Conservation (phyloP, 1,140 invertebrate genomes). For the Sipha flava region DNA sequence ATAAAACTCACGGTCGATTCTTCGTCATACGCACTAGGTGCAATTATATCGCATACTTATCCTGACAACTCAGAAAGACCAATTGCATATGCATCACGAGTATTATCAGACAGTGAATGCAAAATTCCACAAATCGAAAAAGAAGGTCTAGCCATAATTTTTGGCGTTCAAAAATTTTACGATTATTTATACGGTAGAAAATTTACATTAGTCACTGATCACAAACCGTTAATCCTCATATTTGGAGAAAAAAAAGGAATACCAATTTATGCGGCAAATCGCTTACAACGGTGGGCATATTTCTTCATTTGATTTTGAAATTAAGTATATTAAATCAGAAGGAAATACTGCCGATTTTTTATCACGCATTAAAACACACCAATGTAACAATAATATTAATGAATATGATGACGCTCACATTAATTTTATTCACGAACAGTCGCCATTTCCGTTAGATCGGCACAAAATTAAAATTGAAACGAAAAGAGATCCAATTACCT, state of each 20-base stretch:
- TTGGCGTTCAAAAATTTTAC: slow-evolving; percentile 44
- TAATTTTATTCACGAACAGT: not conserved
- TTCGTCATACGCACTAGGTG: slow-evolving; percentile 34
- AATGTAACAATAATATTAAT: not conserved
- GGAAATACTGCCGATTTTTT: too few relatives aligned
- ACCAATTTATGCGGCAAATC: slow-evolving; percentile 5
- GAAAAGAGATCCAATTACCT: not conserved
- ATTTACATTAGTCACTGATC: slow-evolving; percentile 48
- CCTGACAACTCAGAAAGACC: slow-evolving; percentile 4
- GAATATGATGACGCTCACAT: not conserved
- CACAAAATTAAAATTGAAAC: not conserved
- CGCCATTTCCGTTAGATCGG: not conserved
- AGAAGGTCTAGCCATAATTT: slow-evolving; percentile 50
- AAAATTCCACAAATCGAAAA: slow-evolving; percentile 43
- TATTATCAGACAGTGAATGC: slow-evolving; percentile 38
- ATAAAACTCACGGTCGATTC: slow-evolving; percentile 34
- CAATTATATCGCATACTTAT: slow-evolving; percentile 16
- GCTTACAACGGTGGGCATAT: slow-evolving; percentile 13
- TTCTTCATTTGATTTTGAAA: slow-evolving; percentile 30
- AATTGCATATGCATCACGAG: slow-evolving; percentile 34
- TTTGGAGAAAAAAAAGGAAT: not conserved
- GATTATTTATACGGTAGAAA: slow-evolving; percentile 45
- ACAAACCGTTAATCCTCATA: slow-evolving; percentile 43
- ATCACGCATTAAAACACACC: too few relatives aligned
- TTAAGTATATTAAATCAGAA: slow-evolving; percentile 8